Base-by-base conservation (phyloP, 2,113 vertebrate species). In the Scalopus aquaticus region DNA sequence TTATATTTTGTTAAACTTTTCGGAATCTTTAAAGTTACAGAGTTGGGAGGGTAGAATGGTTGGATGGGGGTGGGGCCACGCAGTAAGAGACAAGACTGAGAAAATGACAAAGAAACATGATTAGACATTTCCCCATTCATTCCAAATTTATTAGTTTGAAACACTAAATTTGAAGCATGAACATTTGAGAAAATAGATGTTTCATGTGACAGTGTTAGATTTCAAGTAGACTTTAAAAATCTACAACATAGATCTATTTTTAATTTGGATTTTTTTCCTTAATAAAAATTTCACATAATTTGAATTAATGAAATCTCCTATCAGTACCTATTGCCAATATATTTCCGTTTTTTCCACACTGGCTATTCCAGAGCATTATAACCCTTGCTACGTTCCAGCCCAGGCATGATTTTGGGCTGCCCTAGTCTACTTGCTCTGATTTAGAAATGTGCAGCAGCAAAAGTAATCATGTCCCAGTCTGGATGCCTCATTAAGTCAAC, bases 71-170 rank as follows among this genome's bases (percentile, higher is more conserved):
- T n/a, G n/a, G n/a, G n/a, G n/a, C n/a, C n/a, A n/a, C n/a, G 15
- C 17, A 11, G 24, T 73, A 78, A 70, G 82, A 69, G 37, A 73
- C 88, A 65, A 70, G 51, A 65, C 28, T 42, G 54, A 65, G 49
- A 69, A 73, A 56, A 11, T 11, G 12, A 77, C 56, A 87, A 81
- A n/a, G 49, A 84, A 85, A 69, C 19, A 93, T 70, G 35, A 11
- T 26, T 76, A 86, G 70, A 69, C 9, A 28, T 79, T 82, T 77
- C 37, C 17, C 67, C 35, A 74, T 26, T 30, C 3, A 17, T 73
- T 91, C 26, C 77, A 80, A 90, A 46, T 94, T 80, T 82, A 69
- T 94, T 90, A 24, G 58, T 78, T 37, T 46, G 30, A 65, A 72
- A 16, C 73, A 85, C 32, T 60, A 79, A 86, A 65, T 90, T 86